Evolutionary conservation across 2,113 vertebrate species (phyloP).

Genomic region (Atherinomorus stipes): DNA sequence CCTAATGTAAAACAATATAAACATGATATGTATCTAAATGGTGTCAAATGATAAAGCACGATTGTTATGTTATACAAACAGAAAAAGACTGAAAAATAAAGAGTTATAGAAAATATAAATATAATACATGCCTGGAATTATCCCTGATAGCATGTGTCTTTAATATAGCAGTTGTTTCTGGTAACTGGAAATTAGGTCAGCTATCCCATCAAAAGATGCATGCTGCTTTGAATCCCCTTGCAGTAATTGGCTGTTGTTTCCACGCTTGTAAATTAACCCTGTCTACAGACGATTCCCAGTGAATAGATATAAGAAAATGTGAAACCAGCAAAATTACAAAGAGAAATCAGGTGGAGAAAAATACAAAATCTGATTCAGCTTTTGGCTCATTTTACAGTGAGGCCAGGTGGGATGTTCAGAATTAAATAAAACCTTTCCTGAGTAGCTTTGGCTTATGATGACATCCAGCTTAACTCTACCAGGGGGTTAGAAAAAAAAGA

Average conservation of each 20-base stretch:
- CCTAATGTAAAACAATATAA: conserved; percentile 98
- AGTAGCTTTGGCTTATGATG: conserved; percentile 23
- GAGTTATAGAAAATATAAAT: conserved; percentile 88
- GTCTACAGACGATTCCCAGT: conserved; percentile 34
- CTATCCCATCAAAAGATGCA: conserved; percentile 51
- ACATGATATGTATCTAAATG: conserved; percentile 98
- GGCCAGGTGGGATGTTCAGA: conserved; percentile 40
- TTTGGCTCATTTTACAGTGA: conserved; percentile 32
- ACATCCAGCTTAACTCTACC: conserved; percentile 26
- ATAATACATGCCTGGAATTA: conserved; percentile 66
- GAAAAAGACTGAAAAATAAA: conserved; percentile 93
- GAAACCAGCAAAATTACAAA: conserved; percentile 30
- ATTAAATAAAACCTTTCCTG: conserved; percentile 39
- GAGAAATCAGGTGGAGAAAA: conserved; percentile 13
- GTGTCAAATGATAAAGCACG: conserved; percentile 97
- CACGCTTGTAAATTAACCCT: conserved; percentile 36
- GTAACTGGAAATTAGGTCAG: conserved; percentile 70
- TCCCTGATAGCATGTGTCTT: conserved; percentile 63
- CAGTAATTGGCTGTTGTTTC: conserved; percentile 67
- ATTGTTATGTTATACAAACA: conserved; percentile 91
- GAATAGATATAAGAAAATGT: conserved; percentile 36
- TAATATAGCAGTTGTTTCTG: conserved; percentile 43
- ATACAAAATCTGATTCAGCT: conserved; percentile 15
- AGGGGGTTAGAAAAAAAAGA: conserved; percentile 1
- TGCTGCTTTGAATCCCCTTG: conserved; percentile 42